Evolutionary conservation across 2,113 vertebrate species (phyloP).

Genomic region (Tenrec ecaudatus): DNA sequence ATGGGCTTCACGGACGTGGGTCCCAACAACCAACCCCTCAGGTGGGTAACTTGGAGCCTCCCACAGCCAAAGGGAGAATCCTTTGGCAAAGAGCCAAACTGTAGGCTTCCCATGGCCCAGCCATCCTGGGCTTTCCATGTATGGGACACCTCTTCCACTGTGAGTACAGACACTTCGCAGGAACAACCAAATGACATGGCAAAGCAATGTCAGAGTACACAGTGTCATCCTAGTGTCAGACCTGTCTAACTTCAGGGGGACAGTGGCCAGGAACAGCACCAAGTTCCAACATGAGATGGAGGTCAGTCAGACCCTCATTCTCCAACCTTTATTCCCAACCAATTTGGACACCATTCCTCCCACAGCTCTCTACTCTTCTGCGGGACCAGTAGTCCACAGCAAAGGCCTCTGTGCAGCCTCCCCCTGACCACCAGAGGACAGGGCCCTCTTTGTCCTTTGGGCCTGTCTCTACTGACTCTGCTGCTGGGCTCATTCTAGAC

Average conservation of each 20-base stretch:
- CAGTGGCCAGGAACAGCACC: neutral
- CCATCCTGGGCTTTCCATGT: neutral
- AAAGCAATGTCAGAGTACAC: neutral
- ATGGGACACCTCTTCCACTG: neutral
- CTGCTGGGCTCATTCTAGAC: no score
- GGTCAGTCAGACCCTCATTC: neutral
- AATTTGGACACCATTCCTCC: neutral
- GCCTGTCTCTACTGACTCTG: no score
- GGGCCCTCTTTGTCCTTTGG: neutral
- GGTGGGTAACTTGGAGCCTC: constrained; percentile 73
- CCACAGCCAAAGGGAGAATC: neutral
- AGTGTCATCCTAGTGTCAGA: neutral
- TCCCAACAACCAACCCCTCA: constrained; percentile 90
- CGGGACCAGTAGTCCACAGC: neutral
- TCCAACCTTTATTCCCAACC: neutral
- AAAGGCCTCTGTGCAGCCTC: neutral
- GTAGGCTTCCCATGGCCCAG: neutral
- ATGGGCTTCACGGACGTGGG: constrained; percentile 92
- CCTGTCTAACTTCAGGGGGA: neutral
- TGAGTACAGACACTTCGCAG: neutral
- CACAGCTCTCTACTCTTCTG: neutral
- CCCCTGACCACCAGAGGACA: no score
- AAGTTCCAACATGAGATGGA: neutral
- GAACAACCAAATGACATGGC: neutral
- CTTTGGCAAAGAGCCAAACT: neutral